Evolutionary conservation across 1,140 invertebrate species (phyloP).

Genomic region (Teleogryllus occipitalis): DNA sequence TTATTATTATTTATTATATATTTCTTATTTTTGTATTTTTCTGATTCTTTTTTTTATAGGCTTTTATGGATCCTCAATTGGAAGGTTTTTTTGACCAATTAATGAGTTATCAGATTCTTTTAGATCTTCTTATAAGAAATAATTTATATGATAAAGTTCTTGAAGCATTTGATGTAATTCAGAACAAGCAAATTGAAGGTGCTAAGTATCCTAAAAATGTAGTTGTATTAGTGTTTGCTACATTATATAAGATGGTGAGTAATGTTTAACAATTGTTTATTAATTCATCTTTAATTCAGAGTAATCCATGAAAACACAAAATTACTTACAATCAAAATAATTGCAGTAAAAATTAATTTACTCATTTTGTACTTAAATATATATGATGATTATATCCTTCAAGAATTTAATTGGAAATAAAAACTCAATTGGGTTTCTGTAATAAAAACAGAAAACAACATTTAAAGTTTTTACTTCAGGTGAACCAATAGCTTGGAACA

Average conservation of each 20-base stretch:
- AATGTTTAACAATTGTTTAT: not conserved
- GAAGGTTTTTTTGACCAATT: conserved; percentile 61
- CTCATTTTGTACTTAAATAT: too few species aligned
- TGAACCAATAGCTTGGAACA: too few species aligned
- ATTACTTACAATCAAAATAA: too few species aligned
- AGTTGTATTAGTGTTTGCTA: conserved; percentile 52
- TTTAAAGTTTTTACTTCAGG: too few species aligned
- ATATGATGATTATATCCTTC: too few species aligned
- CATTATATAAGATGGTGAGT: conserved; percentile 68
- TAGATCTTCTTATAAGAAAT: conserved; percentile 64
- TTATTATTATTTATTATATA: not conserved
- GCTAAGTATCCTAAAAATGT: conserved; percentile 56
- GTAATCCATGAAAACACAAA: too few species aligned
- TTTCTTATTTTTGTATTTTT: not conserved
- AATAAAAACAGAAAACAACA: too few species aligned
- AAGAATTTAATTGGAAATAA: too few species aligned
- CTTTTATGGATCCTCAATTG: conserved; percentile 52
- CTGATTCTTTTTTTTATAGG: conserved; percentile 35
- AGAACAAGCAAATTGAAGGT: conserved; percentile 46
- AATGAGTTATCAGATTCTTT: conserved; percentile 53
- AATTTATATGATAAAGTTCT: conserved; percentile 58
- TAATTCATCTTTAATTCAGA: too few species aligned
- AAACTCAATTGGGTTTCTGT: too few species aligned
- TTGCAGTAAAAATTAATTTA: too few species aligned
- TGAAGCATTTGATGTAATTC: conserved; percentile 50